phyloP scores from a whole-genome alignment of 1,140 invertebrate species.

The Sitobion miscanthi region DNA sequence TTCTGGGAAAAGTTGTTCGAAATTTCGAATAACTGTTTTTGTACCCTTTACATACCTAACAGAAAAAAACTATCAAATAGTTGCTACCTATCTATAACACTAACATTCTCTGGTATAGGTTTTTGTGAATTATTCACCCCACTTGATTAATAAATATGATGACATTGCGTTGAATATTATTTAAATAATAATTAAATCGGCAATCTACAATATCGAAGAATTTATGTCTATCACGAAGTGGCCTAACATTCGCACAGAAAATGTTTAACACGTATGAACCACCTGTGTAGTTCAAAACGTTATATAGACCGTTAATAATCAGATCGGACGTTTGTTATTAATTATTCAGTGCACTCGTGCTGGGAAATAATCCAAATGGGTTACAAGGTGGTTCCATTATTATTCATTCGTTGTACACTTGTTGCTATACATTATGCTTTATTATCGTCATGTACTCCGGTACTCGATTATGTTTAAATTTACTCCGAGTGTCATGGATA shows the following conservation, averaged over 20 bases:
- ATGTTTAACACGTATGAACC: background rate
- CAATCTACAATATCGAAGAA: background rate
- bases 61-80: background rate
- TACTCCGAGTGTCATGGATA: background rate
- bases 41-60: background rate
- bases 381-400: constrained; percentile 45
- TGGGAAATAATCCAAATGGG: constrained; percentile 48
- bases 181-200: background rate
- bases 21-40: background rate
- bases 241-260: background rate
- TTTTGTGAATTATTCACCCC: background rate
- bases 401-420: constrained; percentile 40
- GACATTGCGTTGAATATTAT: background rate
- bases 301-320: constrained; percentile 36
- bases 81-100: background rate
- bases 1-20: background rate
- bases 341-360: constrained; percentile 41
- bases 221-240: background rate
- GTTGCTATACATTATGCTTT: constrained; percentile 8
- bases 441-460: background rate
- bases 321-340: constrained; percentile 41
- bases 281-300: constrained; percentile 25
- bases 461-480: background rate
- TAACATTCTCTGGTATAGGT: background rate
- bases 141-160: background rate